Percentiles rank a stretch among this genome's conserved stretches.
These are phyloP conservation scores for Pampus argenteus DNA, from an alignment of 2,797 vertebrate species.

Conservation along the genomic window DNA sequence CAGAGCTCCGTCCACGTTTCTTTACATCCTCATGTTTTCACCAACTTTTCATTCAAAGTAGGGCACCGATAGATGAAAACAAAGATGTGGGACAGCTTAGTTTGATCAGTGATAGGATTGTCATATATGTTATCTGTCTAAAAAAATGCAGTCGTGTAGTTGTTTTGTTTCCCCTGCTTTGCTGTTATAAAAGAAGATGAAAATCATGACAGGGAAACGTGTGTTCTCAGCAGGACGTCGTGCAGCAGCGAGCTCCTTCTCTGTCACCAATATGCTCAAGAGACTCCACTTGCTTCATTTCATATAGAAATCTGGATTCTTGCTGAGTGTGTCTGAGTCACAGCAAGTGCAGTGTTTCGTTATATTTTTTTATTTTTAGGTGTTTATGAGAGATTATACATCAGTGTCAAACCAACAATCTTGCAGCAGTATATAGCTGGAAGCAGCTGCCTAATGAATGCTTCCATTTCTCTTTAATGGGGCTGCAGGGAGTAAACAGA, in stretches of 20 bases:
- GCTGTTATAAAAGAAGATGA: constrained; percentile 44
- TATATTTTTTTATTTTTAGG: constrained; percentile 51
- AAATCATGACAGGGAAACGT: constrained; percentile 61
- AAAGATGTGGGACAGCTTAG: constrained; percentile 34
- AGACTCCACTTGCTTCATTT: constrained; percentile 64
- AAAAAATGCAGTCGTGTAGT: constrained; percentile 45
- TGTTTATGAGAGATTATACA: constrained; percentile 59
- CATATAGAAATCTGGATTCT: constrained; percentile 56
- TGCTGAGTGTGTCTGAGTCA: constrained; percentile 40
- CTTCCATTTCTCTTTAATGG: constrained; percentile 10
- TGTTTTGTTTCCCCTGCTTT: constrained; percentile 63
- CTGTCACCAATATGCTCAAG: constrained; percentile 53
- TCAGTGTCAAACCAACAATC: constrained; percentile 48
- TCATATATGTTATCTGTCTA: constrained; percentile 52
- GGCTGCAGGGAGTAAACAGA: no score
- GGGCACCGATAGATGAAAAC: constrained; percentile 18
- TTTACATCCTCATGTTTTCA: constrained; percentile 31
- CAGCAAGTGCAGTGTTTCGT: constrained; percentile 43
- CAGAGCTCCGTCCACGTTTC: constrained; percentile 3
- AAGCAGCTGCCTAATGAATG: constrained; percentile 41
- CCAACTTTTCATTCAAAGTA: constrained; percentile 43
- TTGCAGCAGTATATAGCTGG: constrained; percentile 35
- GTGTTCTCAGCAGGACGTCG: constrained; percentile 75
- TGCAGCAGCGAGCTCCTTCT: constrained; percentile 43
- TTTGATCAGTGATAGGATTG: constrained; percentile 50